These are phyloP conservation scores for Pheosia gnoma DNA, from an alignment of 2,888 invertebrate genomes.

Conservation along the genomic window DNA sequence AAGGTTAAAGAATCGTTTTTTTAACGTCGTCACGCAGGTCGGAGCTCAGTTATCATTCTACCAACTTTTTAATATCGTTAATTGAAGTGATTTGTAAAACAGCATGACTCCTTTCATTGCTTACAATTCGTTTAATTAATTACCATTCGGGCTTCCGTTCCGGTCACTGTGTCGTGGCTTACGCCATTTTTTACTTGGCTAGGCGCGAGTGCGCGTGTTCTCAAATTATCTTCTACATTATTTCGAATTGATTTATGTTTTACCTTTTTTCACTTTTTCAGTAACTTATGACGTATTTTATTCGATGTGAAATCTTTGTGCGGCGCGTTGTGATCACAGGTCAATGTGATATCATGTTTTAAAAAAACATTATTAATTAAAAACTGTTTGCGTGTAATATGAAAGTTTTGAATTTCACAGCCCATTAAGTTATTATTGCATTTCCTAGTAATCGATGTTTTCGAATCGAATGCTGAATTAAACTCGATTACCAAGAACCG, in stretches of 20 bases:
- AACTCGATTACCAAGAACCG: slow-evolving; percentile 21
- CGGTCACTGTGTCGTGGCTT: slow-evolving; percentile 63
- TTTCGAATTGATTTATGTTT: slow-evolving; percentile 27
- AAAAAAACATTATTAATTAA: background rate
- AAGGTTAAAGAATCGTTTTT: slow-evolving; percentile 51
- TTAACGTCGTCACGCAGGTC: slow-evolving; percentile 65
- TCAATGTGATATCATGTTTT: background rate
- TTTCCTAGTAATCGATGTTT: slow-evolving; percentile 14
- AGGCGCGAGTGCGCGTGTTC: slow-evolving; percentile 59
- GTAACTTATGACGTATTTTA: background rate
- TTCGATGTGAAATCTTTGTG: background rate
- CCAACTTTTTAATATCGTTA: slow-evolving; percentile 82
- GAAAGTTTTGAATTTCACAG: slow-evolving; percentile 21
- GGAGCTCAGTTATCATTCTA: slow-evolving; percentile 67
- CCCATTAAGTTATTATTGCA: slow-evolving; percentile 20
- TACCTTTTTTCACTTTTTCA: slow-evolving; percentile 7
- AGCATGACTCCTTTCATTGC: slow-evolving; percentile 84
- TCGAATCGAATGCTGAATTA: slow-evolving; percentile 18
- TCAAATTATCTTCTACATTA: slow-evolving; percentile 50
- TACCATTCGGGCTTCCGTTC: slow-evolving; percentile 81
- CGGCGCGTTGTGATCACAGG: background rate
- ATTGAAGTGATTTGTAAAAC: slow-evolving; percentile 85
- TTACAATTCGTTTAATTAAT: slow-evolving; percentile 83
- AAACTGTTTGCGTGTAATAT: slow-evolving; percentile 4
- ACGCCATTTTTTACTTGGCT: slow-evolving; percentile 71